Percentiles rank a stretch among this genome's conserved stretches.
Evolutionary conservation across 2,888 invertebrate species (phyloP).

Genomic region (Gastrophysa polygoni): DNA sequence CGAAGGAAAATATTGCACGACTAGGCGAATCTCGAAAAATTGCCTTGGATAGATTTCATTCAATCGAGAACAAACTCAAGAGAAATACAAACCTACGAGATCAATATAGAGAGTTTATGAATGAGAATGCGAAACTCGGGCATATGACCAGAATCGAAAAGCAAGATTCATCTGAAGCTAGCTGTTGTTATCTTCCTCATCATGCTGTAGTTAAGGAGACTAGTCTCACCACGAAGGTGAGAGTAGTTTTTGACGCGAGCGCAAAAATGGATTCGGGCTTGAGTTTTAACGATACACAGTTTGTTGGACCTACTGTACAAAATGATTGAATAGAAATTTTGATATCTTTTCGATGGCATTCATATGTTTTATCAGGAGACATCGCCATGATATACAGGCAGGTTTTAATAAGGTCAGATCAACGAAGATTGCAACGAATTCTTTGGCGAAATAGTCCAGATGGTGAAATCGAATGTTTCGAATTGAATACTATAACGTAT

Average conservation of each 20-base stretch:
- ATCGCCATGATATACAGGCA: slow-evolving; percentile 20
- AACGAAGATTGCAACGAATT: slow-evolving; percentile 5
- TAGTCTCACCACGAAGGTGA: slow-evolving; percentile 19
- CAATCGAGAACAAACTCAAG: too few species aligned
- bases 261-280: slow-evolving; percentile 4
- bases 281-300: slow-evolving; percentile 15
- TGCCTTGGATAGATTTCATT: too few species aligned
- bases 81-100: too few species aligned
- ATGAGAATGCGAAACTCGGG: too few species aligned
- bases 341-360: slow-evolving; percentile 14
- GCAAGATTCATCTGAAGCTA: too few species aligned
- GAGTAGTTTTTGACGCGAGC: slow-evolving; percentile 19
- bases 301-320: slow-evolving; percentile 16
- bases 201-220: slow-evolving; percentile 11
- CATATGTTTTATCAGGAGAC: slow-evolving; percentile 11
- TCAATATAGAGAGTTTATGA: too few species aligned
- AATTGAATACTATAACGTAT: slow-evolving; percentile 17
- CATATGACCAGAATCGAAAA: too few species aligned
- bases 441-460: slow-evolving; percentile 9
- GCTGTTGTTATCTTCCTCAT: slow-evolving; percentile 11
- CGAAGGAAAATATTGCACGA: too few species aligned
- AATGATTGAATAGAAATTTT: slow-evolving; percentile 13
- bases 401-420: slow-evolving; percentile 1
- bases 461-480: neutral
- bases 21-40: too few species aligned